Evolutionary conservation across 2,888 invertebrate genomes (phyloP).

Genomic region (Phania funesta): DNA sequence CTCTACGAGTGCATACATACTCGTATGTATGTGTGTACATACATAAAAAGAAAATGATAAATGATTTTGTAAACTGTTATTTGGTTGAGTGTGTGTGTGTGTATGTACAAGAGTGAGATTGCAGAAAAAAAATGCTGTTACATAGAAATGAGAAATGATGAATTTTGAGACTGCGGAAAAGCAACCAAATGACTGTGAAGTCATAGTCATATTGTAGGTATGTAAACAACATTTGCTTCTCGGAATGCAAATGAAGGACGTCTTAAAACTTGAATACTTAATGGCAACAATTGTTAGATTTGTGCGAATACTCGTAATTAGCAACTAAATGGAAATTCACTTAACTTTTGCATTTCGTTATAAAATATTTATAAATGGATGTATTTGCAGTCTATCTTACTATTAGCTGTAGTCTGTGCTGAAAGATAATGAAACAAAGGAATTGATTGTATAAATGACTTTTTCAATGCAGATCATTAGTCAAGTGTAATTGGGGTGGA

Average conservation of each 20-base stretch:
- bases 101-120: neutral
- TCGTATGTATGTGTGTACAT: neutral
- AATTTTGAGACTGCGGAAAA: slow-evolving; percentile 14
- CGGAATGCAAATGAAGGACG: neutral
- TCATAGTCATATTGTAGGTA: neutral
- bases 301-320: too few species aligned
- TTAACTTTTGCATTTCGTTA: neutral
- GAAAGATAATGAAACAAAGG: slow-evolving; percentile 1
- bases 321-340: neutral
- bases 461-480: neutral
- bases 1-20: too few species aligned
- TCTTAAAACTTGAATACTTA: neutral
- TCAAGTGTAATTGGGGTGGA: slow-evolving; percentile 9
- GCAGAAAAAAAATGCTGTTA: neutral
- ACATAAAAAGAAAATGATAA: neutral
- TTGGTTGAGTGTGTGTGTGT: neutral
- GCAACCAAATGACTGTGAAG: neutral
- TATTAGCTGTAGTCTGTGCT: neutral
- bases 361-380: neutral
- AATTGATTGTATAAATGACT: neutral
- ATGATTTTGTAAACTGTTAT: slow-evolving; percentile 5
- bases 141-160: neutral
- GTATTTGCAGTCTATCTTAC: too few species aligned
- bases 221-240: neutral
- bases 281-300: slow-evolving; percentile 4